These are phyloP conservation scores for Agriopis marginaria DNA, from an alignment of 2,888 invertebrate species.

Conservation along the genomic window DNA sequence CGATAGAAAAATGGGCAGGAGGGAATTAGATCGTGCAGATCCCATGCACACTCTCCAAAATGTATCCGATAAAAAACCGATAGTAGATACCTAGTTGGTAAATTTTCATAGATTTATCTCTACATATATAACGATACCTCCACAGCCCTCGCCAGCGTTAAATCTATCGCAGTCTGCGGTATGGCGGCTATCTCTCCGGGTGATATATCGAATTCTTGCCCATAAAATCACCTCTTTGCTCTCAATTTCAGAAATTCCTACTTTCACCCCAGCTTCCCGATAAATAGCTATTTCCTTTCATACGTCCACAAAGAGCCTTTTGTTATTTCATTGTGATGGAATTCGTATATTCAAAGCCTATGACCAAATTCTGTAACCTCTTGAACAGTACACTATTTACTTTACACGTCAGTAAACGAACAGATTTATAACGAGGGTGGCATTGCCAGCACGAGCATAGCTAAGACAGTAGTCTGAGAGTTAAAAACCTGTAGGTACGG, in stretches of 20 bases:
- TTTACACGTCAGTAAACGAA: too few relatives aligned
- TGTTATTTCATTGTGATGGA: slow-evolving; percentile 33
- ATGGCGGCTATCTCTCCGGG: slow-evolving; percentile 25
- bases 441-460: too few relatives aligned
- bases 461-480: too few relatives aligned
- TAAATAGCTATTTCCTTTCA: slow-evolving; percentile 43
- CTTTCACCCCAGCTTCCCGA: slow-evolving; percentile 37
- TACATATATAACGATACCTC: not conserved
- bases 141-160: not conserved
- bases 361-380: not conserved
- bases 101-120: too few relatives aligned
- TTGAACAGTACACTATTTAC: not conserved
- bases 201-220: slow-evolving; percentile 37
- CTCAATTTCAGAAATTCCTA: slow-evolving; percentile 38
- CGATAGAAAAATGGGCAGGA: too few relatives aligned
- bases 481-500: too few relatives aligned
- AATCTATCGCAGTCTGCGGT: slow-evolving; percentile 14
- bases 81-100: too few relatives aligned
- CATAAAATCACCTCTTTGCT: slow-evolving; percentile 35
- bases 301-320: slow-evolving; percentile 33
- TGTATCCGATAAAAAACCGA: too few relatives aligned
- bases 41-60: too few relatives aligned
- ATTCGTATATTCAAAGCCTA: slow-evolving; percentile 4
- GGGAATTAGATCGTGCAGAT: too few relatives aligned
- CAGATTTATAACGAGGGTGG: too few relatives aligned